Evolutionary conservation across 2,797 vertebrate genomes (phyloP), one percentile per base, ranked within the genome.

Genomic region (Emydoidea blandingii): DNA sequence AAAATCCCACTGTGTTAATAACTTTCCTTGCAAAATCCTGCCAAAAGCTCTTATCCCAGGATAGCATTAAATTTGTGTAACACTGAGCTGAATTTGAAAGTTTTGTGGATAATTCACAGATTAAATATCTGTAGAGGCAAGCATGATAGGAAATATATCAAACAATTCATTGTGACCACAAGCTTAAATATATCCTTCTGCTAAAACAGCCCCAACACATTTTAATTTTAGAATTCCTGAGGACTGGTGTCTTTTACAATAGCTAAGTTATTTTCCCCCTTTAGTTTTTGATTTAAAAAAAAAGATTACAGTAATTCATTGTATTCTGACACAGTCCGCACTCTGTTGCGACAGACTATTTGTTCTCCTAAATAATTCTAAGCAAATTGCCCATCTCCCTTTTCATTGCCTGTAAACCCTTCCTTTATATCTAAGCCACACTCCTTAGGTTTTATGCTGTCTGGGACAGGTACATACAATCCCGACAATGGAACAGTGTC

Each of bases 121-220:
- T 82, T 88, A 93, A 88, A 86, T 18, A 91, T 57, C 8, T 90
- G 5, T 31, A 91, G 50, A 88, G 93, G 15, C 1, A 93, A 84
- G 37, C 2, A 0, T 44, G 25, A 86, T 12, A 84, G 49, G 37
- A 91, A 76, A 85, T 68, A 84, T 31, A 59, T 88, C 52, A 87
- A 47, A 76, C 31, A 83, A 81, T 91, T 92, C 25, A 49, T 88
- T 90, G 44, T 79, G 23, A 91, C 68, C 21, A 25, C 14, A 81
- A 65, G 6, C 21, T 86, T 93, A 95, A 83, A 81, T 88, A 0
- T 79, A 90, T 86, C 84, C 11, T 19, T 91, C 68, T 52, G 23
- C 7, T 82, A 74, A 81, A 92, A 0, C 2, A 95, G 3, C 44
- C 83, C 65, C 29, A 72, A 25, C 25, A 65, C 9, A 88, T 85